Evolutionary conservation across 2,113 vertebrate genomes (phyloP), one percentile per base, ranked within the genome.

Genomic region (Oncorhynchus mykiss): DNA sequence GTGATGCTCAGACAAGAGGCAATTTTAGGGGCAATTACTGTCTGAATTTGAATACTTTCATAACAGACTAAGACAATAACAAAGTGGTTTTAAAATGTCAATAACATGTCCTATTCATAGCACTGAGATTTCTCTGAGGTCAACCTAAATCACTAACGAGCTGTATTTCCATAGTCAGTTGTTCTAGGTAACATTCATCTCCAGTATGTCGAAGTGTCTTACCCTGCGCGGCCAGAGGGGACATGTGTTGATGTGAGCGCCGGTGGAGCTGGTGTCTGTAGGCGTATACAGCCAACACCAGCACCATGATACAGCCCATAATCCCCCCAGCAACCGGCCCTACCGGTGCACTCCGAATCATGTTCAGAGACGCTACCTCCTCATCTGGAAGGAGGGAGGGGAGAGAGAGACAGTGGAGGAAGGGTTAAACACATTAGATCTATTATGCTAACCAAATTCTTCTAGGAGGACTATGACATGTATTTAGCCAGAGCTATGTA

Each of bases 231-330:
- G 98, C 98, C 75, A 99, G 93, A 1, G 98, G 98, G 2, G 98
- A 99, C 98, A 99, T 99, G 84, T 99, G 97, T 93, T 99, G 98
- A 85, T 99, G 98, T 0, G 96, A 97, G 62, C 97, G 95, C 48
- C 97, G 94, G 76, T 99, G 98, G 67, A 98, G 99, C 93, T 99
- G 98, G 80, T 99, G 98, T 54, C 98, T 95, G 87, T 99, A 99
- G 0, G 97, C 98, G 0, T 99, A 99, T 49, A 99, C 97, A 0
- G 96, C 98, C 29, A 99, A 91, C 74, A 99, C 97, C 62, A 99
- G 88, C 74, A 99, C 97, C 98, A 99, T 99, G 78, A 99, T 97
- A 80, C 97, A 98, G 75, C 98, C 98, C 98, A 99, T 98, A 65
- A 99, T 98, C 12, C 98, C 98, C 54, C 98, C 98, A 0, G 98